Base-by-base conservation (phyloP, 2,113 vertebrate genomes). In the Australoheros scitulus region DNA sequence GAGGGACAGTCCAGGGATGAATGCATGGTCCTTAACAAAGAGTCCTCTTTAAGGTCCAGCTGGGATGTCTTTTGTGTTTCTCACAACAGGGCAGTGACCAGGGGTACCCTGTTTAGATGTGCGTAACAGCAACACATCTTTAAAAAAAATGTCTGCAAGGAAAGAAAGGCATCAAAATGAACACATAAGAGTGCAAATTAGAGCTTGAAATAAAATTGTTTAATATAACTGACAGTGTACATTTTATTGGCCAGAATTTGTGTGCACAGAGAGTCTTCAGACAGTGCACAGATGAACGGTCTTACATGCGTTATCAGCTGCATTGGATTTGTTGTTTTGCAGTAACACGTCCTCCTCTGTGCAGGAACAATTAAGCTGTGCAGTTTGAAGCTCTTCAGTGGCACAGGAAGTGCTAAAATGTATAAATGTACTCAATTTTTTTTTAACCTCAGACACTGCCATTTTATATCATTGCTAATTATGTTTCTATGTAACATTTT, bases 1-100 rank as follows among this genome's bases (percentile, higher is more conserved):
- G 80, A 80, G 81, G 81, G 81, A 78, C 63, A 63, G 82, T 61
- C 75, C 80, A 50, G 79, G 61, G 91, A 72, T 85, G 79, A 92
- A 93, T 77, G 91, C 86, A 88, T 86, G 70, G 63, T 41, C 86
- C 61, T 61, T 3, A 84, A 92, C 91, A 95, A 94, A 89, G 57
- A 47, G 47, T 79, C 38, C 61, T 60, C 77, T 88, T 82, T 79
- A 68, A 83, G 86, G 88, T 92, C 90, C 88, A 81, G 86, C 89
- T 88, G 90, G 81, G 87, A 84, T 3, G 17, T 9, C 61, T 43
- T 43, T 38, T 77, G 24, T 72, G 76, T n/a, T 57, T 52, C 24
- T 5, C 22, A 60, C 85, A 76, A 26, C 79, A 76, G 55, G 55
- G 56, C 18, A 81, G 76, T 50, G 38, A 22, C 56, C 34, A 74